phyloP scores from a whole-genome alignment of 2,797 vertebrate genomes.

The Monodelphis domestica region DNA sequence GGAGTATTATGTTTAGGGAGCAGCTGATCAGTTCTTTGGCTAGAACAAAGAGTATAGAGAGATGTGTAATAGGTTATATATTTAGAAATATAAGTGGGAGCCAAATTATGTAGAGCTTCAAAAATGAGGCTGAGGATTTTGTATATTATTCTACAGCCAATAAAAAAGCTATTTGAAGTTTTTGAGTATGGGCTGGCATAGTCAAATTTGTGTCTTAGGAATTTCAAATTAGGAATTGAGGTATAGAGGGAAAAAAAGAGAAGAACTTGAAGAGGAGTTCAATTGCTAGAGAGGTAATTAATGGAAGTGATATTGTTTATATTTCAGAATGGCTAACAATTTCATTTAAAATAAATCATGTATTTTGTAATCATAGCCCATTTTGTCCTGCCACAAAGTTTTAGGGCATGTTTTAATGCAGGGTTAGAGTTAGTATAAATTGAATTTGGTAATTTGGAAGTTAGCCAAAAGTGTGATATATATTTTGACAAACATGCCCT shows the following conservation, averaged over 20 bases:
- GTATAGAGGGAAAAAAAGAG: too few relatives aligned
- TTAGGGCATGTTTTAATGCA: not conserved
- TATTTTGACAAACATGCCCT: slow-evolving; percentile 22
- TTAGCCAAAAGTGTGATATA: not conserved
- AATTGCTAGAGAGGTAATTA: not conserved
- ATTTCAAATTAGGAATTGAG: too few relatives aligned
- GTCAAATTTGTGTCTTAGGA: not conserved
- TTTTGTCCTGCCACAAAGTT: not conserved
- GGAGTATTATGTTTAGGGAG: not conserved
- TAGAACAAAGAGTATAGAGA: not conserved
- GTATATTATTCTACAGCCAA: not conserved
- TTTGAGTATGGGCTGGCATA: not conserved
- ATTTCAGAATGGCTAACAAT: slow-evolving; percentile 2
- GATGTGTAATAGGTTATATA: not conserved
- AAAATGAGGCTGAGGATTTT: not conserved
- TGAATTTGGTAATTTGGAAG: not conserved
- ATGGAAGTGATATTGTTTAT: not conserved
- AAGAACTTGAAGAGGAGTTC: not conserved
- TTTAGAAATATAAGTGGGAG: not conserved
- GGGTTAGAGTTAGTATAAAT: not conserved
- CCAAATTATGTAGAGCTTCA: not conserved
- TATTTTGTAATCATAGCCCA: not conserved
- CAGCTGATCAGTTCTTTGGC: not conserved
- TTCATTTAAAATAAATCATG: slow-evolving; percentile 1
- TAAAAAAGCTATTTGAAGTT: not conserved